Evolutionary conservation across 30 jellyfish, hydroid and myxozoan genomes (phyloP), one percentile per base, ranked within the genome.

Genomic region (Chrysaora quinquecirrha): DNA sequence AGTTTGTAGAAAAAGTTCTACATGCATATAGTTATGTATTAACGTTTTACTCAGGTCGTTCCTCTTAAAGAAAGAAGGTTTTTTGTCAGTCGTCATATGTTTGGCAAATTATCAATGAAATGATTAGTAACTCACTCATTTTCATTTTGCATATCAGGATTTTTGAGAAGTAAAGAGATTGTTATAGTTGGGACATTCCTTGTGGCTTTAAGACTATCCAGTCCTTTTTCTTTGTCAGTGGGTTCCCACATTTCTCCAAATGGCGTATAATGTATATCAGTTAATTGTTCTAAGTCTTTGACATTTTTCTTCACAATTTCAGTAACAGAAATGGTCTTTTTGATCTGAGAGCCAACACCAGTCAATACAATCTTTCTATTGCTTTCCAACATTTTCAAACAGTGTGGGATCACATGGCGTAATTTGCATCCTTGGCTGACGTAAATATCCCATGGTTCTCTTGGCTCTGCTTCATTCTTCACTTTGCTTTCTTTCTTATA

Each of bases 361-460:
- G 82, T 60, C 66, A 84, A 43, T 11, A 25, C 56, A 31, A 84
- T 75, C 27, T 43, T 84, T 12, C 47, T 34, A n/a, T 84, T 63
- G 65, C n/a, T 31, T 25, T 56, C 34, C 31, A 84, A 28, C 58
- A 65, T 73, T 56, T 84, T 84, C 65, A 72, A 1, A 34, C 95
- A 84, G 56, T 84, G 73, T 43, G 85, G 95, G 22, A 84, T 84
- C 3, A 84, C 95, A 46, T 46, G 43, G 0, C 83, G 54, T 72
- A 73, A 32, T 49, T 63, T 73, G 72, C 95, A 72, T 61, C 95
- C 95, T 73, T 84, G 95, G 48, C 95, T 84, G 0, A 84, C 83
- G 73, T 46, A 66, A 10, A 84, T 50, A 28, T 84, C 88, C 95
- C 95, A 84, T 6, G 88, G 88, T 50, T 84, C 88, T 34, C 52